A percentile compares a stretch with the other conserved stretches of the same genome.
These are phyloP conservation scores for Scalopus aquaticus DNA, from an alignment of 2,113 vertebrate species.

Conservation along the genomic window DNA sequence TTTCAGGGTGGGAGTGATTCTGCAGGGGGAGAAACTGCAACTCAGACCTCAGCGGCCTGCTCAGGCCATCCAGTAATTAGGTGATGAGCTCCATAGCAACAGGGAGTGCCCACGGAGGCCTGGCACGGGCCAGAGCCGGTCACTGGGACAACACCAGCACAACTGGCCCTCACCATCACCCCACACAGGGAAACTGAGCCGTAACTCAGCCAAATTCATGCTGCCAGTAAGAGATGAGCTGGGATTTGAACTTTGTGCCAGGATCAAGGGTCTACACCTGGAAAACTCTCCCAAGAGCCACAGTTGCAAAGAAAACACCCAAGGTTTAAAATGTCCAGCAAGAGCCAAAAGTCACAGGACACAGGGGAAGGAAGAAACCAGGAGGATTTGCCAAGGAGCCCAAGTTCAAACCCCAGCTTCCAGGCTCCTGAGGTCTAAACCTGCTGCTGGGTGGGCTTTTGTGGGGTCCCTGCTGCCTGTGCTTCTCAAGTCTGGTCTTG, in stretches of 20 bases:
- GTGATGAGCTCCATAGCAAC: accelerated
- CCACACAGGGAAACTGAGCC: background rate
- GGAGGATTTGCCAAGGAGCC: background rate
- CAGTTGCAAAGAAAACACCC: background rate
- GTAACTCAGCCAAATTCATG: background rate
- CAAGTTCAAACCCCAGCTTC: background rate
- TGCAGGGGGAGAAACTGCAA: background rate
- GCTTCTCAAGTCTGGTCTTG: accelerated
- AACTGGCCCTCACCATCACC: accelerated
- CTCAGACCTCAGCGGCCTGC: background rate
- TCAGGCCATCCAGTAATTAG: background rate
- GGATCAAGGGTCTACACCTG: background rate
- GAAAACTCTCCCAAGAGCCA: background rate
- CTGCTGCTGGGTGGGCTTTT: accelerated
- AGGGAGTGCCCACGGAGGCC: accelerated
- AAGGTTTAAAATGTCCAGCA: background rate
- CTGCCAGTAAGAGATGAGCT: background rate
- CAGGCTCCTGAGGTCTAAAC: accelerated
- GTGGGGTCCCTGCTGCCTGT: accelerated
- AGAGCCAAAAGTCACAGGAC: background rate
- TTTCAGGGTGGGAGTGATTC: background rate
- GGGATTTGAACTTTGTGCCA: background rate
- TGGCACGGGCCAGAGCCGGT: accelerated
- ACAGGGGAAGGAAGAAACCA: background rate
- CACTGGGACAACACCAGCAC: background rate